These are phyloP conservation scores for Nothobranchius furzeri DNA, from an alignment of 2,113 vertebrate genomes.

Conservation along the genomic window DNA sequence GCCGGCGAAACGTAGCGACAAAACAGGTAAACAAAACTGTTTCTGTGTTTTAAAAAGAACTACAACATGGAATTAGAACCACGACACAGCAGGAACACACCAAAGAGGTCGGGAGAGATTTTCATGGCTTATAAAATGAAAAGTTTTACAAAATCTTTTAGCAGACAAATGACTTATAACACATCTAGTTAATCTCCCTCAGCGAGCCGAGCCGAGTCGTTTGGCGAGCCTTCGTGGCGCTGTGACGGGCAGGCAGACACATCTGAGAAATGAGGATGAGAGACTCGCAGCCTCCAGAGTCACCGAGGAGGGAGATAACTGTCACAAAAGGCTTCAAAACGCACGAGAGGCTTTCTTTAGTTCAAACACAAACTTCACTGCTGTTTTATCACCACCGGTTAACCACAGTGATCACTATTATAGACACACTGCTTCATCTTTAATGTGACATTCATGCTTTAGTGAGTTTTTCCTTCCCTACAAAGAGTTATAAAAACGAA, in stretches of 20 bases:
- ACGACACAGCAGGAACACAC: too few relatives aligned
- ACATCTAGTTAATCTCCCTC: constrained; percentile 1
- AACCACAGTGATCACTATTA: background rate
- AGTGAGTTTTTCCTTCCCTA: too few relatives aligned
- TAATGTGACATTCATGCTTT: background rate
- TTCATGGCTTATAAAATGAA: background rate
- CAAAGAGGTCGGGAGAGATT: background rate
- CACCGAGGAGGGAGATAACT: constrained; percentile 1
- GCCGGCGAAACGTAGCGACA: too few relatives aligned
- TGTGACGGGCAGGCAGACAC: constrained; percentile 41
- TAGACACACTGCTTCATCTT: background rate
- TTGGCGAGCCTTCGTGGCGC: background rate
- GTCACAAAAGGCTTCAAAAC: background rate
- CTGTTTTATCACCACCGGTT: background rate
- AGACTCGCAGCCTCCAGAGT: constrained; percentile 20
- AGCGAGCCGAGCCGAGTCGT: constrained; percentile 8
- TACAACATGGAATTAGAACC: too few relatives aligned
- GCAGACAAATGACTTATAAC: constrained; percentile 9
- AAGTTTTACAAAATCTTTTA: background rate
- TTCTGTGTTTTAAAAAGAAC: too few relatives aligned
- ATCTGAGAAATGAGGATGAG: constrained; percentile 50
- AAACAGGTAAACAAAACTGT: too few relatives aligned
- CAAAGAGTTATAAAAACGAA: background rate
- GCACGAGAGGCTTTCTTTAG: background rate
- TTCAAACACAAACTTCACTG: background rate